Evolutionary conservation across 2,888 invertebrate genomes (phyloP).

Genomic region (Cheilosia pagana): DNA sequence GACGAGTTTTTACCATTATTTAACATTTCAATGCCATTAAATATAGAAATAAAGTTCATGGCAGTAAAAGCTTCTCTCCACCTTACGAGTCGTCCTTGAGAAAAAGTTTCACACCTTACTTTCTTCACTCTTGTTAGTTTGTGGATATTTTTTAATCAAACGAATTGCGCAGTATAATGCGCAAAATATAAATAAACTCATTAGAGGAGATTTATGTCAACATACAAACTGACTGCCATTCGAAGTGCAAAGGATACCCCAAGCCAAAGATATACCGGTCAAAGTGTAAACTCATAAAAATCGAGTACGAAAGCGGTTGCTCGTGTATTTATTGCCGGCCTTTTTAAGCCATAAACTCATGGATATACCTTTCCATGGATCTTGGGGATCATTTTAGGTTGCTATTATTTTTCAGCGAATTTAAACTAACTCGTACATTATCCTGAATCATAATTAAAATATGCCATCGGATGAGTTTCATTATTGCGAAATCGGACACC

Average conservation of each 20-base stretch:
- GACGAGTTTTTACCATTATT: no score
- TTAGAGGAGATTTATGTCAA: conserved; percentile 16
- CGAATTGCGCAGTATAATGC: background rate
- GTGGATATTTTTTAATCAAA: no score
- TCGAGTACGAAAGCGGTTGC: conserved; percentile 19
- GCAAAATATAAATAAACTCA: conserved; percentile 28
- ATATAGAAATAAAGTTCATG: no score
- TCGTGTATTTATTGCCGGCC: conserved; percentile 28
- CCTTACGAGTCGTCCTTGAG: no score
- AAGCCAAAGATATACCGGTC: conserved; percentile 22
- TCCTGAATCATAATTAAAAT: conserved; percentile 52
- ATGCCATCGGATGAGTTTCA: conserved; percentile 37
- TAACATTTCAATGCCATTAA: no score
- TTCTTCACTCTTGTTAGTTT: no score
- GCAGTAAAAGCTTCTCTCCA: no score
- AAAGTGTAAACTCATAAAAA: conserved; percentile 66
- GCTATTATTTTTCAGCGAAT: conserved; percentile 14
- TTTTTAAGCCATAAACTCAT: no score
- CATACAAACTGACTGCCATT: background rate
- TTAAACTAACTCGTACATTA: conserved; percentile 34
- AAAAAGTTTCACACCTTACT: no score
- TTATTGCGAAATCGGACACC: conserved; percentile 53
- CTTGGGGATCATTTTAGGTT: background rate
- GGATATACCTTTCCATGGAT: no score
- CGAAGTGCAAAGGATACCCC: conserved; percentile 29